A percentile compares a stretch with the other conserved stretches of the same genome.
Conservation (phyloP, 92 coral and sea anemone species). For the Palythoa heliodiscus region DNA sequence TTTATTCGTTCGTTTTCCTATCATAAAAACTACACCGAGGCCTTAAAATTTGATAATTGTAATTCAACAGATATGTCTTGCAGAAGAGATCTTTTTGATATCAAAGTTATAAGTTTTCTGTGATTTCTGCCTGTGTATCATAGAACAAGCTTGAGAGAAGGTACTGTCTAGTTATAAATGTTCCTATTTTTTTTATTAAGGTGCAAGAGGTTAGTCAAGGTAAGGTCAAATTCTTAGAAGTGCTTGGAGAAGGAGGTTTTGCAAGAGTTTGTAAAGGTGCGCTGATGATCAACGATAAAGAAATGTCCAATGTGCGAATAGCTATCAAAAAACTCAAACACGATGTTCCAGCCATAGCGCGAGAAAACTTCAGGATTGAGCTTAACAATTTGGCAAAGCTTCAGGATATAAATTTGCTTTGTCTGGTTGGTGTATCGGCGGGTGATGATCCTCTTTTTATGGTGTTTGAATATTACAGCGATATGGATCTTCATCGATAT, state of each 20-base stretch:
- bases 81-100: not conserved
- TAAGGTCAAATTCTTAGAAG: slow-evolving; percentile 86
- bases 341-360: slow-evolving; percentile 69
- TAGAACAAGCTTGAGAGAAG: not conserved
- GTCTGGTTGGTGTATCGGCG: slow-evolving; percentile 88
- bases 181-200: slow-evolving; percentile 37
- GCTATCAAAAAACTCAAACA: slow-evolving; percentile 80
- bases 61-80: no score
- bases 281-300: slow-evolving; percentile 69
- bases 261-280: slow-evolving; percentile 85
- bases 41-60: no score
- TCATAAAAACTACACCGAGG: no score
- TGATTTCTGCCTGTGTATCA: not conserved
- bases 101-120: no score
- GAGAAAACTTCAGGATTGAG: slow-evolving; percentile 79
- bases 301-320: slow-evolving; percentile 66
- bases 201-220: slow-evolving; percentile 82
- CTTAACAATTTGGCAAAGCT: slow-evolving; percentile 72
- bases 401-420: slow-evolving; percentile 85
- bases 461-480: slow-evolving; percentile 90
- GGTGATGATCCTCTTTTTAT: slow-evolving; percentile 82
- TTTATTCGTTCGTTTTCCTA: no score
- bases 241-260: slow-evolving; percentile 88
- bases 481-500: slow-evolving; percentile 78
- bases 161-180: not conserved